Evolutionary conservation across 1,140 invertebrate genomes (phyloP), one percentile per base, ranked within the genome.

Genomic region (Euwallacea similis): DNA sequence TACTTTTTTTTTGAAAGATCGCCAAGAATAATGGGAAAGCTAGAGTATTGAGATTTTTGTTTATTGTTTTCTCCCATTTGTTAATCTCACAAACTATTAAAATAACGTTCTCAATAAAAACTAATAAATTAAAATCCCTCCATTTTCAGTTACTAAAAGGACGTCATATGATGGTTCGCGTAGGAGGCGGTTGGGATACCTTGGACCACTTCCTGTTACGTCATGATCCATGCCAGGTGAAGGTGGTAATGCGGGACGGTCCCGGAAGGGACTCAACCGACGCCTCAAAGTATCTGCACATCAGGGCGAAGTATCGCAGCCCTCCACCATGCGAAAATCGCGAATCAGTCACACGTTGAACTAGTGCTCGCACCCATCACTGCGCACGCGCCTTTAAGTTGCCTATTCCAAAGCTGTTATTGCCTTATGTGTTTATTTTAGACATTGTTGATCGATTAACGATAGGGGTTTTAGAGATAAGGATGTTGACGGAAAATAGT

Each of bases 151-250:
- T 94, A 75, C 83, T 95, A 76, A 94, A 94, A 79, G 91, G 91
- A 56, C 86, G 89, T 54, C 93, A 94, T 82, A 95, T 96, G 84
- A 97, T 97, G 94, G 95, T 97, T 9, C 87, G 95, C 76, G 94
- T 97, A 15, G 95, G 94, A 54, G 95, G 94, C 60, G 90, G 94
- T 54, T 96, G 94, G 94, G 93, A 96, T 82, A 96, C 94, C 8
- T 84, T 97, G 78, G 92, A 95, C 79, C 93, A 96, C 83, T 97
- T 96, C 83, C 85, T 97, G 78, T 88, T 91, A 77, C 89, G 92
- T 68, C 93, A 96, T 83, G 93, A 96, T 81, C 94, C 94, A 53
- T 95, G 93, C 84, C 89, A 92, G 87, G 89, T 89, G 86, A 90
- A 88, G 83, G 85, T 88, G 72, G 84, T 86, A 78, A 88, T 84